Percentiles rank a stretch among this genome's conserved stretches.
These are phyloP conservation scores for Eira barbara DNA, from an alignment of 2,113 vertebrate genomes.

Conservation along the genomic window DNA sequence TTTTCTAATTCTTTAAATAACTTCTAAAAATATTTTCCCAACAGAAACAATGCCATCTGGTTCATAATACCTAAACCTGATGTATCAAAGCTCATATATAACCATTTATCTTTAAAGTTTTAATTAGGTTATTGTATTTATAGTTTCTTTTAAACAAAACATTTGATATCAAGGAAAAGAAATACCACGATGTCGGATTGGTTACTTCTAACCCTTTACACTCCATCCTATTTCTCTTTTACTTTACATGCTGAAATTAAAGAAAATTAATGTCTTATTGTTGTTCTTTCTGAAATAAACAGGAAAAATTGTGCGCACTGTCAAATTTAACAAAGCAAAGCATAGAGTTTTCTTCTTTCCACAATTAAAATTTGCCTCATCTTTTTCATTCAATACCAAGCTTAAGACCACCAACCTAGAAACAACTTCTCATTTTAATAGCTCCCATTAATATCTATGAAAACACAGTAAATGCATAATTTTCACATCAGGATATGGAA, in stretches of 20 bases:
- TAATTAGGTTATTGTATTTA: conserved; percentile 19
- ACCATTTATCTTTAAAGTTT: conserved; percentile 49
- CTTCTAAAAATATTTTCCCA: conserved; percentile 77
- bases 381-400: conserved; percentile 36
- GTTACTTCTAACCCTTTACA: neutral
- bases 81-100: conserved; percentile 31
- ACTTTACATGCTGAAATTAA: conserved; percentile 14
- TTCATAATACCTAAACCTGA: conserved; percentile 40
- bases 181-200: neutral
- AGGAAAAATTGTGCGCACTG: neutral
- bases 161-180: conserved; percentile 12
- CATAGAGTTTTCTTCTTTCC: conserved; percentile 44
- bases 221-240: neutral
- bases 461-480: conserved; percentile 74
- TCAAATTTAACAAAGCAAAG: conserved; percentile 45
- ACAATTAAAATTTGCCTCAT: conserved; percentile 63
- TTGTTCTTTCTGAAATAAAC: conserved; percentile 42
- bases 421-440: conserved; percentile 70
- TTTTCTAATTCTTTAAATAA: conserved; percentile 78
- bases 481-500: conserved; percentile 71
- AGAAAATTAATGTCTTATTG: neutral
- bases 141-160: conserved; percentile 36
- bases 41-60: conserved; percentile 74
- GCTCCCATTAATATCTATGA: conserved; percentile 73
- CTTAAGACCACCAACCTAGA: conserved; percentile 69